A percentile compares a stretch with the other conserved stretches of the same genome.
These are phyloP conservation scores for Catharus fuscescens DNA, from an alignment of 2,113 vertebrate genomes.

Conservation along the genomic window DNA sequence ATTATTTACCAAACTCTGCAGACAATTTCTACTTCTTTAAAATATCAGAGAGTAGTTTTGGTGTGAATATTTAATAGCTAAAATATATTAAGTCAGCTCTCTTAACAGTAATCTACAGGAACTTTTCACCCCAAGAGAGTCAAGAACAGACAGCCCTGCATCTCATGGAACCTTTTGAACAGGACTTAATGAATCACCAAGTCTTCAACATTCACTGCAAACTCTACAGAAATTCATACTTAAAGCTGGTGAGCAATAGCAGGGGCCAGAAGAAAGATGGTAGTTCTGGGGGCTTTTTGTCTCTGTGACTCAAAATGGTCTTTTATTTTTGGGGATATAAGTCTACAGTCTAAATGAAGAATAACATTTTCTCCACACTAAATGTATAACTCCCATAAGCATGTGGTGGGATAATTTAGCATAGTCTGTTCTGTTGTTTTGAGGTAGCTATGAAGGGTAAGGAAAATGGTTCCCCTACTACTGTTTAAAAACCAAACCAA, in stretches of 20 bases:
- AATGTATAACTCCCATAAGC: background rate
- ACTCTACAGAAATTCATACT: background rate
- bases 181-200: background rate
- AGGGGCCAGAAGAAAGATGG: background rate
- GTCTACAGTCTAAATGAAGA: background rate
- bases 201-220: background rate
- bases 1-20: background rate
- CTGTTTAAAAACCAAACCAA: background rate
- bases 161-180: background rate
- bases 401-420: background rate
- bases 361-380: background rate
- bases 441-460: background rate
- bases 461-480: background rate
- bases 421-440: background rate
- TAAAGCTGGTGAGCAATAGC: background rate
- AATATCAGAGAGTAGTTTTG: background rate
- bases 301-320: background rate
- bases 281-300: background rate
- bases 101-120: background rate
- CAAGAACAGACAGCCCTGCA: background rate
- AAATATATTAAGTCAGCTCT: background rate
- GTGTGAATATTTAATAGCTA: background rate
- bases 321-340: background rate
- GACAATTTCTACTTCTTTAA: background rate
- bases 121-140: background rate